Evolutionary conservation across 2,888 invertebrate genomes (phyloP), one percentile per base, ranked within the genome.

Genomic region (Linnaemya vulpina): DNA sequence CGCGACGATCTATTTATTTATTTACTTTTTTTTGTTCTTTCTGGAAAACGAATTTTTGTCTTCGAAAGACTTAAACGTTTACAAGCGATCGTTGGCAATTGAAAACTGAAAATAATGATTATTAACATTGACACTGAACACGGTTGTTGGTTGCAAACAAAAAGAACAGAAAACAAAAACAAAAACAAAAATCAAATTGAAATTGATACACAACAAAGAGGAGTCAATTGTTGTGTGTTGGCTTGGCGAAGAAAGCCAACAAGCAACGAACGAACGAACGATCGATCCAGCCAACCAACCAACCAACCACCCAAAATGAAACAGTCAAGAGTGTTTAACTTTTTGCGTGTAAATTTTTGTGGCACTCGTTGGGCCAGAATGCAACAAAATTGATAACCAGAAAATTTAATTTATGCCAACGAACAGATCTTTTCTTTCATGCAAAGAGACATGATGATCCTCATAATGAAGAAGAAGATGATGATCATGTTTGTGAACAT

Each of bases 41-140:
- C 58, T 71, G 43, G 20, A 51, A 62, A 43, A 67, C 53, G 53
- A 35, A 30, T 51, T 65, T 80, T 74, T 68, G 71, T 7, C 40
- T 55, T 71, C 4, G 35, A 30, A 62, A 68, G 11, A 40, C 78
- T 46, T 17, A 70, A 82, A 78, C 85, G 82, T 82, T 82, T 71
- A 75, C 78, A 78, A 53, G 81, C 78, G 78, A 82, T 75, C 82
- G 85, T 82, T 70, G 71, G 77, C 70, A 85, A 85, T 84, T 82
- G 82, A 82, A 82, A 85, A 85, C 85, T 82, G 78, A 85, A 30
- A 85, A 78, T 67, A 85, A 82, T 85, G 35, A 75, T 82, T 85
- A 85, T 85, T 85, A 85, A 78, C 84, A 85, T 85, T 85, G 84
- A 85, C 84, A 82, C 77, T 82, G 81, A 77, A 78, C 51, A 30